Evolutionary conservation across 30 jellyfish, hydroid and myxozoan genomes (phyloP), one percentile per base, ranked within the genome.

Genomic region (Pseudorhiza aurosa): DNA sequence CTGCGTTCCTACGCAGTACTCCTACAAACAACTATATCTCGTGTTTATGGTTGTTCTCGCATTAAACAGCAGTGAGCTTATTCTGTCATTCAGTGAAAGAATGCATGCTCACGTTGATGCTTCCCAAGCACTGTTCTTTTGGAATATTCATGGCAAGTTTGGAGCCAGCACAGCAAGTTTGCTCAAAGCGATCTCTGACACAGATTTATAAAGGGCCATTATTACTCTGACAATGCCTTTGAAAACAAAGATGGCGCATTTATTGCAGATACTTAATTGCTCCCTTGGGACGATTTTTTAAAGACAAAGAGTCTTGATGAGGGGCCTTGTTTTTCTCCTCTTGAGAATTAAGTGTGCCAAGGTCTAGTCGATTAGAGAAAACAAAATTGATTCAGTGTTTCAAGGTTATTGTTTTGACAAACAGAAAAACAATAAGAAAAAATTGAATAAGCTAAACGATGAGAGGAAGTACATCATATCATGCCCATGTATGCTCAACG

Each of bases 151-250:
- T 64, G 53, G 83, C 62, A 58, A 59, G 9, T 53, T 10, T 80
- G 91, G 91, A 80, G 91, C 83, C 91, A 77, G 89, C 89, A 2
- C 89, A 59, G 91, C 81, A 43, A 57, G 91, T 33, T 36, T 32
- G 62, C n/a, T 63, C 37, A 37, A 18, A 58, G 91, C 74, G 31
- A 80, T 51, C 68, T 29, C 40, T 39, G 31, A 19, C 43, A 80
- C 55, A 53, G n/a, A n/a, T n/a, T n/a, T n/a, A n/a, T n/a, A n/a
- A 42, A 36, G 56, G 44, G 10, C 87, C 28, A 39, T 80, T 68
- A 84, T 80, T 65, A 78, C 65, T 44, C 4, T 49, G 78, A 65
- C 82, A 45, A 49, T 67, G 22, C n/a, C 67, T 21, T 53, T 53
- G 69, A 4, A n/a, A 37, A 19, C 82, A 63, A 45, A 55, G 55